phyloP scores from a whole-genome alignment of 2,113 vertebrate species.

The Rhynchopsitta pachyrhyncha region DNA sequence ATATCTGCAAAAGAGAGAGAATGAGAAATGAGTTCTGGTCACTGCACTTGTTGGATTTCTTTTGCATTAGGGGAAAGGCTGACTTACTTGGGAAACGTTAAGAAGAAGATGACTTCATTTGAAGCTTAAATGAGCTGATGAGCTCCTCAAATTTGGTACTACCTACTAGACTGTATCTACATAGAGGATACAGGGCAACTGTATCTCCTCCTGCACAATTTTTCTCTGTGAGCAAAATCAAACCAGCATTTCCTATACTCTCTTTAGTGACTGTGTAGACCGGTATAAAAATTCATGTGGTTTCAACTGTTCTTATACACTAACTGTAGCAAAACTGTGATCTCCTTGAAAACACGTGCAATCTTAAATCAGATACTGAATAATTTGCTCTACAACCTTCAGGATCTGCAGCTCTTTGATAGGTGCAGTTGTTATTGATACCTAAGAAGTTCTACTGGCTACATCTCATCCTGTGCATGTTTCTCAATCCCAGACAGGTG shows the following conservation, averaged over 20 bases:
- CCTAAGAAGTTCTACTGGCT: background rate
- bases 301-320: background rate
- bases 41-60: background rate
- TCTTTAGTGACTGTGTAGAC: background rate
- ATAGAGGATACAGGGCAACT: background rate
- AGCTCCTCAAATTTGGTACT: background rate
- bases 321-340: background rate
- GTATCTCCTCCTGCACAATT: background rate
- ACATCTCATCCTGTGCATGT: background rate
- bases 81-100: background rate
- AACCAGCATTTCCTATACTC: background rate
- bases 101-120: background rate
- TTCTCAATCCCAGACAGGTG: background rate
- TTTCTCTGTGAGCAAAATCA: background rate
- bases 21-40: background rate
- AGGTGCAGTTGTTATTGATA: background rate
- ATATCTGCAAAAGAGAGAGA: constrained; percentile 73
- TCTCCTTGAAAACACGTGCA: background rate
- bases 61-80: background rate
- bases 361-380: background rate
- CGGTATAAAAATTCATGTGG: background rate
- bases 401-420: background rate
- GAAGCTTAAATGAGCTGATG: background rate
- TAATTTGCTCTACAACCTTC: background rate
- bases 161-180: background rate